Percentiles rank a stretch among this genome's conserved stretches.
phyloP scores from a whole-genome alignment of 1,140 invertebrate species.

The Drosophila chauvacae region DNA sequence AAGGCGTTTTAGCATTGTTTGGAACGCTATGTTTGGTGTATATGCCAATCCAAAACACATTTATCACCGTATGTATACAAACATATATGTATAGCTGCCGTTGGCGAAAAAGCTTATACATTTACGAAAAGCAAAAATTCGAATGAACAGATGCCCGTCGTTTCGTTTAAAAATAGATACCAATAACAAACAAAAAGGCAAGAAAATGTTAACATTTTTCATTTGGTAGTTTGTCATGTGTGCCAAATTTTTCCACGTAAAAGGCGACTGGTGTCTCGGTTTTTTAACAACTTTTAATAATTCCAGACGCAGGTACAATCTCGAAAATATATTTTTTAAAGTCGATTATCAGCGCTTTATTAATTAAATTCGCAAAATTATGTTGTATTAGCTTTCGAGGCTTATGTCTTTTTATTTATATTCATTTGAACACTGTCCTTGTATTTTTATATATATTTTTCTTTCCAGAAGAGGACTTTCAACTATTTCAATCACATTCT shows the following conservation, averaged over 20 bases:
- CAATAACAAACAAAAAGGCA: conserved; percentile 48
- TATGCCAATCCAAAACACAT: conserved; percentile 36
- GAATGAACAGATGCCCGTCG: conserved; percentile 39
- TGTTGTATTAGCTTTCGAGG: not conserved
- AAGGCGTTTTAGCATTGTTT: conserved; percentile 5
- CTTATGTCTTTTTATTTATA: not conserved
- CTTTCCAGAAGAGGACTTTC: not conserved
- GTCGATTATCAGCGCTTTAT: not conserved
- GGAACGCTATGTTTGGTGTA: conserved; percentile 18
- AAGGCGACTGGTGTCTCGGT: not conserved
- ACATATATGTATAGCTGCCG: conserved; percentile 17
- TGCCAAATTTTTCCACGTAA: conserved; percentile 27
- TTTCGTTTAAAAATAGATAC: conserved; percentile 53
- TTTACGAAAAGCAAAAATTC: conserved; percentile 46
- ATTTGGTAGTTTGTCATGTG: conserved; percentile 35
- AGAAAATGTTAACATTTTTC: conserved; percentile 35
- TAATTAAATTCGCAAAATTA: not conserved
- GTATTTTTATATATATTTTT: not conserved
- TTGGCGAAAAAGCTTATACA: conserved; percentile 41
- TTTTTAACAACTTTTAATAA: conserved; percentile 8
- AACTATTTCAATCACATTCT: not conserved
- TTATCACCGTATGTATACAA: conserved; percentile 9
- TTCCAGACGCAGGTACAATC: not conserved
- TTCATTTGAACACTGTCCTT: not conserved
- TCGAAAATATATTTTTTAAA: not conserved